Evolutionary conservation across 1,140 invertebrate species (phyloP).

Genomic region (Lineus longissimus): DNA sequence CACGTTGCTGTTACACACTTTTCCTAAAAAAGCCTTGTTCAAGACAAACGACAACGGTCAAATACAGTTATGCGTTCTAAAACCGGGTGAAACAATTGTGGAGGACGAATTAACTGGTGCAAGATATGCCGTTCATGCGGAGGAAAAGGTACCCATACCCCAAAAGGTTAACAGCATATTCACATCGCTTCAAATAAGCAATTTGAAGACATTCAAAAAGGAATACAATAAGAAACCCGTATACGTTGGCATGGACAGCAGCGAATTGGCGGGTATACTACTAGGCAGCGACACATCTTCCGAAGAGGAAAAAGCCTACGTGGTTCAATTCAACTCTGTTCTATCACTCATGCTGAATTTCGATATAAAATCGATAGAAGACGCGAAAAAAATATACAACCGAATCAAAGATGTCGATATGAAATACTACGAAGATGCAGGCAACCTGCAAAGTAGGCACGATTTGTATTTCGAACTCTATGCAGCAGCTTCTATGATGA

Average conservation of each 20-base stretch:
- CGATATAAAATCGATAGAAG: conserved; percentile 5
- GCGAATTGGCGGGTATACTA: conserved; percentile 7
- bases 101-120: conserved; percentile 2
- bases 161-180: conserved; percentile 7
- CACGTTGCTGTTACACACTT: background rate
- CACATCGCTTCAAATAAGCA: conserved; percentile 1
- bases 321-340: conserved; percentile 3
- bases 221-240: conserved; percentile 7
- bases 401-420: conserved; percentile 7
- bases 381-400: conserved; percentile 2
- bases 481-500: background rate
- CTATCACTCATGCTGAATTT: conserved; percentile 1
- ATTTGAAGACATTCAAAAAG: conserved; percentile 6
- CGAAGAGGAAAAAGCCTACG: conserved; percentile 8
- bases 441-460: background rate
- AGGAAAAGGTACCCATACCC: background rate
- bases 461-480: conserved; percentile 2
- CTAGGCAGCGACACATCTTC: conserved; percentile 1
- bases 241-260: conserved; percentile 2
- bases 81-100: conserved; percentile 6
- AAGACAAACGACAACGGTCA: conserved; percentile 1
- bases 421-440: conserved; percentile 6
- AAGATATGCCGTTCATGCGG: background rate
- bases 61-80: conserved; percentile 7
- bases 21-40: background rate